Percentiles rank a stretch among this genome's conserved stretches.
These are phyloP conservation scores for Thamnophis sirtalis DNA, from an alignment of 2,113 vertebrate species.

Conservation along the genomic window DNA sequence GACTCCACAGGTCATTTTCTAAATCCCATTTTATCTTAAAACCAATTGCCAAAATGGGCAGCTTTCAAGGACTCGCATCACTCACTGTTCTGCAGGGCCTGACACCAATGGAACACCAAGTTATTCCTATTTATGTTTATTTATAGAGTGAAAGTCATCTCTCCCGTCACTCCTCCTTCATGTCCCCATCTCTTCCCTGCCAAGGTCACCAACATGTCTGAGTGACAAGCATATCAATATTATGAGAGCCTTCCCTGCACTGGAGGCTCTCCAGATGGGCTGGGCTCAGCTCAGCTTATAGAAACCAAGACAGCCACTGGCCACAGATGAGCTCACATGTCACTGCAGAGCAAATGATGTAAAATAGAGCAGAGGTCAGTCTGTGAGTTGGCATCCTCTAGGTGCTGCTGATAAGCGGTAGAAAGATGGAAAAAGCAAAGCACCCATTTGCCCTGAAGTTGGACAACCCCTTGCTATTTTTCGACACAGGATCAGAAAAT, in stretches of 20 bases:
- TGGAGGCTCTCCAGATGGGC: not conserved
- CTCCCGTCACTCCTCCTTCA: not conserved
- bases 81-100: not conserved
- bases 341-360: not conserved
- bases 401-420: slow-evolving; percentile 27
- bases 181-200: not conserved
- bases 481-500: slow-evolving; percentile 67
- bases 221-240: not conserved
- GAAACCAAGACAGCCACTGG: not conserved
- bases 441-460: slow-evolving; percentile 28
- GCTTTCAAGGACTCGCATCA: not conserved
- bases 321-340: not conserved
- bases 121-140: not conserved
- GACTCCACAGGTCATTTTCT: not conserved
- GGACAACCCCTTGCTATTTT: slow-evolving; percentile 67
- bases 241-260: not conserved
- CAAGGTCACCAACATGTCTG: not conserved
- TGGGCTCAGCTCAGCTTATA: not conserved
- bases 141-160: not conserved
- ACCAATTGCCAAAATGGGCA: not conserved
- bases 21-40: not conserved
- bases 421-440: slow-evolving; percentile 2
- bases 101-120: not conserved
- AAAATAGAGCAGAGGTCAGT: not conserved
- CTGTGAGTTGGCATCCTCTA: not conserved